A percentile compares a stretch with the other conserved stretches of the same genome.
phyloP scores from a whole-genome alignment of 2,888 invertebrate species.

The Ophion costatus region DNA sequence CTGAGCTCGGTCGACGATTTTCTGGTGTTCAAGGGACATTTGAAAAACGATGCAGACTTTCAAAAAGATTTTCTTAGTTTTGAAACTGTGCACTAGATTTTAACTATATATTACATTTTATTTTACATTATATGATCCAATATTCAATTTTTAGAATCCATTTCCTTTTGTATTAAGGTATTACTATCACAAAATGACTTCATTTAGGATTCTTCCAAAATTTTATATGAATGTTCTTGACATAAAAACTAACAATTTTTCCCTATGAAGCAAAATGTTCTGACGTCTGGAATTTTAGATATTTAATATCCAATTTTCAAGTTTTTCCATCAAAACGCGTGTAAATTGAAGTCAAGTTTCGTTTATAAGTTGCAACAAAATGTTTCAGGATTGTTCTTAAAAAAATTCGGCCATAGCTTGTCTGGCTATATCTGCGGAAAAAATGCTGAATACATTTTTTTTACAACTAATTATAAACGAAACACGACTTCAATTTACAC shows the following conservation, averaged over 20 bases:
- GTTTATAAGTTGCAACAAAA: not conserved
- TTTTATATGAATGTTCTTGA: too few species aligned
- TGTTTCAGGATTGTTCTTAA: not conserved
- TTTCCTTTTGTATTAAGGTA: not conserved
- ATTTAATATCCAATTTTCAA: too few species aligned
- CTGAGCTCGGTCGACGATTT: constrained; percentile 15
- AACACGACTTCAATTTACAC: constrained; percentile 32
- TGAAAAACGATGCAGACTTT: constrained; percentile 14
- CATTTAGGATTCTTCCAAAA: not conserved
- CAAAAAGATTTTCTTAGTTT: constrained; percentile 22
- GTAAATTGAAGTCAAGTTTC: too few species aligned
- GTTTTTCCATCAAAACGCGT: too few species aligned
- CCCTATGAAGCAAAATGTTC: too few species aligned
- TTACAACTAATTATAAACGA: constrained; percentile 21
- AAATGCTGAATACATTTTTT: constrained; percentile 16
- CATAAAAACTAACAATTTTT: too few species aligned
- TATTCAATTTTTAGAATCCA: not conserved
- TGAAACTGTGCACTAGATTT: not conserved
- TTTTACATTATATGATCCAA: too few species aligned
- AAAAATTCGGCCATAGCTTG: not conserved
- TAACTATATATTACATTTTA: not conserved
- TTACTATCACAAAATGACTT: not conserved
- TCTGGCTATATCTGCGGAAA: not conserved
- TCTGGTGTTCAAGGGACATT: constrained; percentile 1
- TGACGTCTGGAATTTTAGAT: too few species aligned